These are phyloP conservation scores for Rhinoderma darwinii DNA, from an alignment of 2,113 vertebrate species.

Conservation along the genomic window DNA sequence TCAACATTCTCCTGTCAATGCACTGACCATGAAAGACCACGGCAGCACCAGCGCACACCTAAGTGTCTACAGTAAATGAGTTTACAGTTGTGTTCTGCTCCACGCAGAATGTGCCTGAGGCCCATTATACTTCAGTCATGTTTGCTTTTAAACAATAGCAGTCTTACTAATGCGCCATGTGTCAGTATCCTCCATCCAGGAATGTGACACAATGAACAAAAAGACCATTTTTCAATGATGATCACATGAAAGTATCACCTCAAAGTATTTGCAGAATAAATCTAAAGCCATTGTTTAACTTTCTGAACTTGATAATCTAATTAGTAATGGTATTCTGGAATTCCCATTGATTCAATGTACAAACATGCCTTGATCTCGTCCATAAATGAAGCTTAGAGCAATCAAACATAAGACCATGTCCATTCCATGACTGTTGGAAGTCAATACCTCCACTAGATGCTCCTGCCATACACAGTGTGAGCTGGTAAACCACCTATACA, in stretches of 20 bases:
- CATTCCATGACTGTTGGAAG: background rate
- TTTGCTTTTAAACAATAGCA: slow-evolving; percentile 27
- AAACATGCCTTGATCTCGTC: background rate
- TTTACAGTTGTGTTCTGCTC: background rate
- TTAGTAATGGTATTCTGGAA: background rate
- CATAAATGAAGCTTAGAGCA: background rate
- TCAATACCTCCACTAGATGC: background rate
- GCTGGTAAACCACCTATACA: background rate
- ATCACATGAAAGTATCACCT: slow-evolving; percentile 18
- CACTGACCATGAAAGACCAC: background rate
- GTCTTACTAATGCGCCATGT: slow-evolving; percentile 13
- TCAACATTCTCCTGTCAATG: background rate
- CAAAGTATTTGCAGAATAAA: background rate
- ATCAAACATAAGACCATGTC: background rate
- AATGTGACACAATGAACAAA: slow-evolving; percentile 23
- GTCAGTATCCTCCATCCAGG: background rate
- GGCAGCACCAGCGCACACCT: background rate
- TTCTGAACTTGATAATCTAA: background rate
- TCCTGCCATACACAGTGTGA: background rate
- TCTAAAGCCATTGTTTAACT: background rate
- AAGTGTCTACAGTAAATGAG: background rate
- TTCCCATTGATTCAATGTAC: slow-evolving; percentile 20
- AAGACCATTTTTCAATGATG: background rate
- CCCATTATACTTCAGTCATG: background rate
- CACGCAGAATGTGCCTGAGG: background rate